phyloP scores from a whole-genome alignment of 2,888 invertebrate species.

The Acleris emargana region DNA sequence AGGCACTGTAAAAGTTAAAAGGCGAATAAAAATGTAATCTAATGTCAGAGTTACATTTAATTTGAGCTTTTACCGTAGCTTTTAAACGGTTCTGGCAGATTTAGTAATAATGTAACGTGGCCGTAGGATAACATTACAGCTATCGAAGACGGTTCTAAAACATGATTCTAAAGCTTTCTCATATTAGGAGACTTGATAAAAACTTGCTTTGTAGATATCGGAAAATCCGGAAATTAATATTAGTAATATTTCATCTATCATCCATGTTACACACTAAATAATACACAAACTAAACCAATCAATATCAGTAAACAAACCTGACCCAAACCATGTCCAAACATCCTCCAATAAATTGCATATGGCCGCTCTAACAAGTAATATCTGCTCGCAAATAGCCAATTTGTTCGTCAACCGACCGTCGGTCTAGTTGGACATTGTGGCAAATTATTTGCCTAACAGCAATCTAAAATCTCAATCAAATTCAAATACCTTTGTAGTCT shows the following conservation, averaged over 20 bases:
- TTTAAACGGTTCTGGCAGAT: slow-evolving; percentile 52
- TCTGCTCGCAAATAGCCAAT: slow-evolving; percentile 56
- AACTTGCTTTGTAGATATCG: neutral
- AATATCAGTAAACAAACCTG: slow-evolving; percentile 34
- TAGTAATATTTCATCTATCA: too few species aligned
- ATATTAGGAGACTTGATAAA: neutral
- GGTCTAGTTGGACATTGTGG: slow-evolving; percentile 14
- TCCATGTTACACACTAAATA: slow-evolving; percentile 5
- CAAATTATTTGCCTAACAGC: slow-evolving; percentile 1
- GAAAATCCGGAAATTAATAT: too few species aligned
- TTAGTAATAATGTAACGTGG: too few species aligned
- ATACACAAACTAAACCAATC: slow-evolving; percentile 30
- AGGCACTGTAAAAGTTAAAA: slow-evolving; percentile 42
- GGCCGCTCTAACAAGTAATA: slow-evolving; percentile 49
- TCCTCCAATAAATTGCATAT: slow-evolving; percentile 54
- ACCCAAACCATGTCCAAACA: slow-evolving; percentile 26
- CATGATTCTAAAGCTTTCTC: neutral
- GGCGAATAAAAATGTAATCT: slow-evolving; percentile 66
- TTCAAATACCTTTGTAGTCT: neutral
- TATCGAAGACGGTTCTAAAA: neutral
- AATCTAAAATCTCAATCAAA: slow-evolving; percentile 10
- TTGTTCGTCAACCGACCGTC: slow-evolving; percentile 44
- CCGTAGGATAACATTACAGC: slow-evolving; percentile 3
- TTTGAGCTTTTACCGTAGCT: slow-evolving; percentile 55
- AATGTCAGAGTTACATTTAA: slow-evolving; percentile 56